Percentiles rank a stretch among this genome's conserved stretches.
These are phyloP conservation scores for Diacarnus erythraeanus DNA, from an alignment of 37 sponge, comb jelly and placozoan species.

Conservation along the genomic window DNA sequence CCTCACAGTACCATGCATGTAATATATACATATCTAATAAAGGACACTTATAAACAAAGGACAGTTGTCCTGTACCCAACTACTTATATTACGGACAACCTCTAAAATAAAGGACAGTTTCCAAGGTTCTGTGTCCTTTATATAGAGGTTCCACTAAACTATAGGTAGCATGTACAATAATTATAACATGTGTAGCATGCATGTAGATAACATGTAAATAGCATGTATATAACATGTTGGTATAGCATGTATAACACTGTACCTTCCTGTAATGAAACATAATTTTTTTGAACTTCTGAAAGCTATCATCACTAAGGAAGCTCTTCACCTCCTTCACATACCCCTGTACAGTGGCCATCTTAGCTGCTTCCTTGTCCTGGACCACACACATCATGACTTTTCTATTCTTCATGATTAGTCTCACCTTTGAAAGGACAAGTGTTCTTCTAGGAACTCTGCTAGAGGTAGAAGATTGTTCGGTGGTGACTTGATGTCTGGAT, in stretches of 20 bases:
- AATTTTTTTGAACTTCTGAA: slow-evolving; percentile 35
- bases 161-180: no score
- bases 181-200: background rate
- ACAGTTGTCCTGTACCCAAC: no score
- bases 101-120: no score
- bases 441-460: background rate
- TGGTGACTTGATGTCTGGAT: background rate
- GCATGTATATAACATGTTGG: background rate
- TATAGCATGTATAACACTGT: background rate
- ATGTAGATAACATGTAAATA: background rate
- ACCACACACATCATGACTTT: no score
- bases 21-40: no score
- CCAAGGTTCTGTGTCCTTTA: no score
- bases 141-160: no score
- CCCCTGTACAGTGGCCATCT: slow-evolving; percentile 26
- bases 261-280: slow-evolving; percentile 58
- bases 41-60: no score
- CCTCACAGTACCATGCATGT: no score
- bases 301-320: slow-evolving; percentile 45
- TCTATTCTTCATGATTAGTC: background rate
- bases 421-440: background rate
- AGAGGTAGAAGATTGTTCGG: background rate
- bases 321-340: slow-evolving; percentile 41
- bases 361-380: slow-evolving; percentile 17
- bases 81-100: no score